These are phyloP conservation scores for Ormyrus thymus DNA, from an alignment of 2,888 invertebrate species.

Conservation along the genomic window DNA sequence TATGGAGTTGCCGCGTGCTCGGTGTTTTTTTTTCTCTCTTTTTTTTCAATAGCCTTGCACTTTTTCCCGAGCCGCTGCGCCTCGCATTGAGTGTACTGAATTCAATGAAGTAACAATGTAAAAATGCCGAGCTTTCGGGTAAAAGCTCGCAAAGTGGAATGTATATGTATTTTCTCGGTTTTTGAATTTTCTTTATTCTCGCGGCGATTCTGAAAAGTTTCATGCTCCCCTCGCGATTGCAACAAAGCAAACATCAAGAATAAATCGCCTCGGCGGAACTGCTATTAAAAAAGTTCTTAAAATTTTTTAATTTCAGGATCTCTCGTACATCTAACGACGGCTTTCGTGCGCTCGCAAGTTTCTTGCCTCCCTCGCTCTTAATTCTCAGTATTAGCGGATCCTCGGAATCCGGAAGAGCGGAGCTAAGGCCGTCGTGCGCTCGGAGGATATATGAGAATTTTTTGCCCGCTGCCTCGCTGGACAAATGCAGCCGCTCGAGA, in stretches of 20 bases:
- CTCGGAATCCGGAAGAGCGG: constrained; percentile 12
- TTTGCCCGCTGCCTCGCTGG: constrained; percentile 14
- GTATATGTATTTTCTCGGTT: too few relatives aligned
- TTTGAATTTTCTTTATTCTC: too few relatives aligned
- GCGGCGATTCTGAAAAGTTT: too few relatives aligned
- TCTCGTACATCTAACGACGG: too few relatives aligned
- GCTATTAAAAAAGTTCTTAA: constrained; percentile 17
- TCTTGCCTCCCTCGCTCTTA: not conserved
- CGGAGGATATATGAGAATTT: constrained; percentile 15
- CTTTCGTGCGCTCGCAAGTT: not conserved
- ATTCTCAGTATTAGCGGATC: constrained; percentile 18
- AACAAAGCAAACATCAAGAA: too few relatives aligned
- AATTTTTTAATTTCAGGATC: not conserved
- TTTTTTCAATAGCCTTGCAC: not conserved
- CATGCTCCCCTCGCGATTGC: too few relatives aligned
- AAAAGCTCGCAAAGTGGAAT: too few relatives aligned
- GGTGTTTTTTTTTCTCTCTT: too few relatives aligned
- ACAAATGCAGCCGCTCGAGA: constrained; percentile 3
- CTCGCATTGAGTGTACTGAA: too few relatives aligned
- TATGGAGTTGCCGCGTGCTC: not conserved
- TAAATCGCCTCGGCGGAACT: not conserved
- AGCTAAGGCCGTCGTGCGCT: not conserved
- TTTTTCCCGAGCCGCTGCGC: not conserved
- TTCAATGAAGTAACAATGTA: too few relatives aligned
- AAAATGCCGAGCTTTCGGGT: too few relatives aligned